Conservation (phyloP, 1,140 invertebrate species). For the Plutomurus gul region DNA sequence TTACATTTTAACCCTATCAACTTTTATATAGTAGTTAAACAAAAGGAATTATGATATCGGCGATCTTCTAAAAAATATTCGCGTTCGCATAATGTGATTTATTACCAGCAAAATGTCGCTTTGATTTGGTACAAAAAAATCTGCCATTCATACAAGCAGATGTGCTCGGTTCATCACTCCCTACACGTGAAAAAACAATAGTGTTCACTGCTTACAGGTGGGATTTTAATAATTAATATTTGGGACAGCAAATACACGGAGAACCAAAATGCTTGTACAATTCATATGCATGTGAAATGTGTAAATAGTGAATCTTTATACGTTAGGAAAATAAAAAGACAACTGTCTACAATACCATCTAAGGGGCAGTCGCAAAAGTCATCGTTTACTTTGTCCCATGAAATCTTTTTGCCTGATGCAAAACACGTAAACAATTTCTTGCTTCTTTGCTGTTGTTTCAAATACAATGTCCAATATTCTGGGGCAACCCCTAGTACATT, state of each 20-base stretch:
- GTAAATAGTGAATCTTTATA: too few relatives aligned
- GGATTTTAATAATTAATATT: too few relatives aligned
- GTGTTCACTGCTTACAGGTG: too few relatives aligned
- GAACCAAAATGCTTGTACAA: too few relatives aligned
- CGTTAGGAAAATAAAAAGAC: too few relatives aligned
- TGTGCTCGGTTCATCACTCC: slow-evolving; percentile 55
- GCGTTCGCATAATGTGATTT: too few relatives aligned
- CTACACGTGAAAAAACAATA: too few relatives aligned
- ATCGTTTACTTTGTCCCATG: slow-evolving; percentile 53
- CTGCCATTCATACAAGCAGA: slow-evolving; percentile 54
- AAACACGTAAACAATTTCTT: slow-evolving; percentile 39
- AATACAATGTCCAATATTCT: slow-evolving; percentile 39
- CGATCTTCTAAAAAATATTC: background rate
- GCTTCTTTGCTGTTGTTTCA: background rate
- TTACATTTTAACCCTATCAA: background rate
- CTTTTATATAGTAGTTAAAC: background rate
- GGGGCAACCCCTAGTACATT: slow-evolving; percentile 42
- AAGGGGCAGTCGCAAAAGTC: slow-evolving; percentile 55
- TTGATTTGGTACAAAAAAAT: slow-evolving; percentile 48
- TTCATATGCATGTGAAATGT: too few relatives aligned
- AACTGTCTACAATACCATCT: too few relatives aligned
- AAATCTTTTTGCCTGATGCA: slow-evolving; percentile 41
- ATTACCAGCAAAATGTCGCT: slow-evolving; percentile 37
- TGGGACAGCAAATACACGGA: too few relatives aligned
- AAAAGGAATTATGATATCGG: background rate